Evolutionary conservation across 2,113 vertebrate genomes (phyloP).

Genomic region (Petrocephalus microphthalmus): DNA sequence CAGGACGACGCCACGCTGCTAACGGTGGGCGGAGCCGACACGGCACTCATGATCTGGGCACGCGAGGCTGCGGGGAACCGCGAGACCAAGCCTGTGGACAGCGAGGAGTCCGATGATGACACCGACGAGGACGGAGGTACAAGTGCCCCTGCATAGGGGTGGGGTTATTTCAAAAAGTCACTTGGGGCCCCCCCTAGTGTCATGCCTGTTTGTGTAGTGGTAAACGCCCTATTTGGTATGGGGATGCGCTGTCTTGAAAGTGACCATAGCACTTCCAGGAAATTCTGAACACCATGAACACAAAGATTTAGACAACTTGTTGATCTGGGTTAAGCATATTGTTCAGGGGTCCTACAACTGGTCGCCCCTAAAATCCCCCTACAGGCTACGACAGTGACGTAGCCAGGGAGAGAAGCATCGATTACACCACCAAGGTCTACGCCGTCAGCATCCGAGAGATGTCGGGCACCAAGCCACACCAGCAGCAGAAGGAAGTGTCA

Average conservation of each 20-base stretch:
- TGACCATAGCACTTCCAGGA: neutral
- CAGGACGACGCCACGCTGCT: slow-evolving; percentile 83
- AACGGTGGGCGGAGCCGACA: slow-evolving; percentile 87
- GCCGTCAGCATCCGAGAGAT: slow-evolving; percentile 86
- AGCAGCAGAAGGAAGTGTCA: slow-evolving; percentile 79
- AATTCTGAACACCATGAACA: neutral
- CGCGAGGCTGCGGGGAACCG: slow-evolving; percentile 76
- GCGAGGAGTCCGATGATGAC: slow-evolving; percentile 90
- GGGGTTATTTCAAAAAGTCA: neutral
- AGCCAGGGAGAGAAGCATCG: slow-evolving; percentile 80
- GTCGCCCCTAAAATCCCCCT: neutral
- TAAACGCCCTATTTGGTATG: too few relatives aligned
- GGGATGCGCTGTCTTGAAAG: neutral
- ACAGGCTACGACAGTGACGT: slow-evolving; percentile 96
- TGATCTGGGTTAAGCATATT: neutral
- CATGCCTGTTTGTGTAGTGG: neutral
- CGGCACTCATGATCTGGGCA: slow-evolving; percentile 94
- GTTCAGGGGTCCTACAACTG: neutral
- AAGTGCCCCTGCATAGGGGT: neutral
- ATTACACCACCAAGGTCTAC: slow-evolving; percentile 88
- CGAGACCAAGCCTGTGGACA: slow-evolving; percentile 86
- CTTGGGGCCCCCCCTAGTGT: neutral
- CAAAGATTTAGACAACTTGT: neutral
- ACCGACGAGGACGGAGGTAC: slow-evolving; percentile 91
- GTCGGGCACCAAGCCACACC: slow-evolving; percentile 87